Evolutionary conservation across 1,140 invertebrate species (phyloP).

Genomic region (Lasioglossum baleicum): DNA sequence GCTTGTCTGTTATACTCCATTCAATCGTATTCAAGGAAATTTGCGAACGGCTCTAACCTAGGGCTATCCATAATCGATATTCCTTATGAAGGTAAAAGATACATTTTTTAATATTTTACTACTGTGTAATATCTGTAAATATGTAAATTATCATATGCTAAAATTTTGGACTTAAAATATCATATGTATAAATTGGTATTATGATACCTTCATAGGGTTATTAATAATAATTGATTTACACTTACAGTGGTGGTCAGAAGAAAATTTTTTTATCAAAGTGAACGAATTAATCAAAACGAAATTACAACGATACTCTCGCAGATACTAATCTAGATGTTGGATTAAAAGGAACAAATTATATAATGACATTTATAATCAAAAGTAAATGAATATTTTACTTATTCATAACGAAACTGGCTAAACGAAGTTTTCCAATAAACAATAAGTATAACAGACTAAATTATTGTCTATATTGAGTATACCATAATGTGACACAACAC

Average conservation of each 20-base stretch:
- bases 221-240: conserved; percentile 22
- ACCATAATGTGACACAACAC: neutral
- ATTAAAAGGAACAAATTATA: neutral
- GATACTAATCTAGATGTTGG: neutral
- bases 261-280: neutral
- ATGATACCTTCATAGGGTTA: conserved; percentile 22
- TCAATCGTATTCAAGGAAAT: conserved; percentile 5
- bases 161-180: conserved; percentile 16
- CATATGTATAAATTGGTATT: conserved; percentile 21
- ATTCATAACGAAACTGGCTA: neutral
- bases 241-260: conserved; percentile 1
- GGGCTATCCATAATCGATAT: neutral
- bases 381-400: neutral
- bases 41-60: conserved; percentile 19
- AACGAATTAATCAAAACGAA: neutral
- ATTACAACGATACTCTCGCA: neutral
- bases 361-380: neutral
- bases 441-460: neutral
- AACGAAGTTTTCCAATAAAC: neutral
- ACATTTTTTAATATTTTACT: conserved; percentile 18
- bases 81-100: conserved; percentile 30
- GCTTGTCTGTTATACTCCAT: neutral
- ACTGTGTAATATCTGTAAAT: conserved; percentile 28
- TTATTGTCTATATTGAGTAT: neutral
- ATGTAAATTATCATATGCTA: conserved; percentile 34